Conservation (phyloP, 2,113 vertebrate species). For the Rhea americana region DNA sequence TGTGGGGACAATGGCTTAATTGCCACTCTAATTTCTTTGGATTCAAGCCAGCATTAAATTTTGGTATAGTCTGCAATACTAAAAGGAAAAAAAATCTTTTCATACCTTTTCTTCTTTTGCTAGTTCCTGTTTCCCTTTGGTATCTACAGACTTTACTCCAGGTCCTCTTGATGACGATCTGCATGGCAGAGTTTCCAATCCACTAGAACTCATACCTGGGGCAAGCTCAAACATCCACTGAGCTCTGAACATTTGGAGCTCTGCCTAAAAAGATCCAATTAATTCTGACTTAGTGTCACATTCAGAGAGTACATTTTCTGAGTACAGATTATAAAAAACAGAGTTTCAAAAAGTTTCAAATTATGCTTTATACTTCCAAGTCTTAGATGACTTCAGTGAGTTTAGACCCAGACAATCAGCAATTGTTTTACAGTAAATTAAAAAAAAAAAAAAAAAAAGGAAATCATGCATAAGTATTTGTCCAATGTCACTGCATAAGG, state of each 20-base stretch:
- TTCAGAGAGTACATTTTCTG: not conserved
- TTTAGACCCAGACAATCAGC: not conserved
- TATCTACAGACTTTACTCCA: conserved; percentile 76
- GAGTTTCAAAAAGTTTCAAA: not conserved
- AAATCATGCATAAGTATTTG: not conserved
- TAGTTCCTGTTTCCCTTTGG: conserved; percentile 86
- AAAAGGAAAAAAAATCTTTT: not conserved
- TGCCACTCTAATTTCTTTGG: not conserved
- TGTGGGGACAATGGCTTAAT: not conserved
- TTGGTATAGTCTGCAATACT: not conserved
- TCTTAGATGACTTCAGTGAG: not conserved
- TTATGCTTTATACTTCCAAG: not conserved
- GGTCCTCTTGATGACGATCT: conserved; percentile 71
- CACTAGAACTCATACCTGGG: conserved; percentile 78
- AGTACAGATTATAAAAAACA: not conserved
- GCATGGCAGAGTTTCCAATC: conserved; percentile 63
- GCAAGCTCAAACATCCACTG: conserved; percentile 98
- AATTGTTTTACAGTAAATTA: not conserved
- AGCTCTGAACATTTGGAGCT: conserved; percentile 93
- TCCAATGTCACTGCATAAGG: not conserved
- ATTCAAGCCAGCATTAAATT: not conserved
- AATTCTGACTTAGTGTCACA: not conserved
- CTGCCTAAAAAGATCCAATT: conserved; percentile 73
- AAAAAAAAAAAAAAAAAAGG: not conserved
- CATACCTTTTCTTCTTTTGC: conserved; percentile 90